These are phyloP conservation scores for Cosmia trapezina DNA, from an alignment of 2,888 invertebrate species.

Conservation along the genomic window DNA sequence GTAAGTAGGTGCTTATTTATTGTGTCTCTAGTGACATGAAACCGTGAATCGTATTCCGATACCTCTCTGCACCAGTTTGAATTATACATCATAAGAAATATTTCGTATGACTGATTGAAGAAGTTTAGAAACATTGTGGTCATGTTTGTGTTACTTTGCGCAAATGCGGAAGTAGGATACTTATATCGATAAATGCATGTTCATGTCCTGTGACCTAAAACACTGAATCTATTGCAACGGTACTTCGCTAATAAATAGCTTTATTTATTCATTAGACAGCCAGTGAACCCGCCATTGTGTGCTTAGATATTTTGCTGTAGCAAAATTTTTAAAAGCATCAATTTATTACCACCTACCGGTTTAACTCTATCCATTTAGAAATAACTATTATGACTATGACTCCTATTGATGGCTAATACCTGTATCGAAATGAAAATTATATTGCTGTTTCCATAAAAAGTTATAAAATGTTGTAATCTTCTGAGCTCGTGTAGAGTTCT, in stretches of 20 bases:
- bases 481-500: constrained; percentile 37
- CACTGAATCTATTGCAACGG: constrained; percentile 67
- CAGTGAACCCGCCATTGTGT: constrained; percentile 29
- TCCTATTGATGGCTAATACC: constrained; percentile 49
- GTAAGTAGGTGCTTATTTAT: constrained; percentile 2
- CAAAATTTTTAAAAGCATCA: constrained; percentile 38
- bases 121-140: constrained; percentile 53
- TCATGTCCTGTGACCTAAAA: constrained; percentile 71
- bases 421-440: constrained; percentile 64
- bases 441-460: constrained; percentile 52
- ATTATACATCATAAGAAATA: constrained; percentile 45
- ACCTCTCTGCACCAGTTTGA: constrained; percentile 17
- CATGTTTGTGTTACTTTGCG: constrained; percentile 54
- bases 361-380: constrained; percentile 30
- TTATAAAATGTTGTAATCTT: constrained; percentile 53
- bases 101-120: constrained; percentile 59
- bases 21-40: constrained; percentile 44
- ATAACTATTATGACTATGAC: constrained; percentile 39
- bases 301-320: constrained; percentile 42
- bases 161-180: constrained; percentile 63
- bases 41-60: constrained; percentile 47
- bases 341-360: constrained; percentile 36
- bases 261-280: constrained; percentile 48
- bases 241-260: constrained; percentile 60
- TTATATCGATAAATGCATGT: constrained; percentile 58